These are phyloP conservation scores for Hyphantria cunea DNA, from an alignment of 1,140 invertebrate genomes.

Conservation along the genomic window DNA sequence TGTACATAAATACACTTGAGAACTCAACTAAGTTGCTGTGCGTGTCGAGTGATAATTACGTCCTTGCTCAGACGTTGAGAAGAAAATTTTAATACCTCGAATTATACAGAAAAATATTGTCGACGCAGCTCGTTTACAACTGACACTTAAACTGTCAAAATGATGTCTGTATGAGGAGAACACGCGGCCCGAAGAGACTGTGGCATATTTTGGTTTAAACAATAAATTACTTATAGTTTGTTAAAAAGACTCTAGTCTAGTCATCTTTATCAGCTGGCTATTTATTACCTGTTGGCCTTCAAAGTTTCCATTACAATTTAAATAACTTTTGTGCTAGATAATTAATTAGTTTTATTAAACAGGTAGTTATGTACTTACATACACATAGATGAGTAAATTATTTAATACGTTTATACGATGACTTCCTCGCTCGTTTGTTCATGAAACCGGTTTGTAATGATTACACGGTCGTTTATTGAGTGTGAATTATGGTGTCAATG, in stretches of 20 bases:
- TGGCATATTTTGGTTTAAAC: constrained; percentile 28
- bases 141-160: constrained; percentile 41
- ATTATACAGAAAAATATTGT: constrained; percentile 48
- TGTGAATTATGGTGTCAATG: constrained; percentile 21
- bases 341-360: constrained; percentile 4
- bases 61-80: constrained; percentile 30
- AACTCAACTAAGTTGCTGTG: constrained; percentile 13
- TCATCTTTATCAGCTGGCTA: constrained; percentile 20
- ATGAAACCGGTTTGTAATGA: constrained; percentile 14
- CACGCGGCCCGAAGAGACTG: constrained; percentile 24
- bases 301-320: constrained; percentile 4
- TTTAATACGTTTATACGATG: constrained; percentile 5
- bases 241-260: neutral
- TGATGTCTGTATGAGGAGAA: constrained; percentile 33
- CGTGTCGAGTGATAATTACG: constrained; percentile 40
- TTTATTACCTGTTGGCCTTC: constrained; percentile 17
- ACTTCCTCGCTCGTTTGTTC: neutral
- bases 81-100: constrained; percentile 41
- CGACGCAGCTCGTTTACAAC: constrained; percentile 41
- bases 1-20: neutral
- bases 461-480: constrained; percentile 13
- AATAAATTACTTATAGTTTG: constrained; percentile 21
- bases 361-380: neutral
- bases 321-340: constrained; percentile 5
- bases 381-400: constrained; percentile 1